phyloP scores from a whole-genome alignment of 2,113 vertebrate species.

The Sylvietta virens region DNA sequence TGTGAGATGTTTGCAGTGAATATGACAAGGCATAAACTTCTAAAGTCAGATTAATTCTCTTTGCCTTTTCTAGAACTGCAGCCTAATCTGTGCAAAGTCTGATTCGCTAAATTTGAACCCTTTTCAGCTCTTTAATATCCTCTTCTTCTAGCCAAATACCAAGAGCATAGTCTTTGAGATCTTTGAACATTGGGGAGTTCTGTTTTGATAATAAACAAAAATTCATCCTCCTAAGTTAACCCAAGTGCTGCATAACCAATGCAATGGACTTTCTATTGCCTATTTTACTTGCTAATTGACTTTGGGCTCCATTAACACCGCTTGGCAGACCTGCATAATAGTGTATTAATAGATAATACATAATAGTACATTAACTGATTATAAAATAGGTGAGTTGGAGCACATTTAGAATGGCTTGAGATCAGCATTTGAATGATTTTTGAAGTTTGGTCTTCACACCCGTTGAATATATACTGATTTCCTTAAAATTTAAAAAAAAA shows the following conservation, averaged over 20 bases:
- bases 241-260: neutral
- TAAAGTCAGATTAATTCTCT: neutral
- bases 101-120: neutral
- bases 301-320: neutral
- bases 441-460: neutral
- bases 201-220: neutral
- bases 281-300: neutral
- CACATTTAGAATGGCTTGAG: neutral
- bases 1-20: neutral
- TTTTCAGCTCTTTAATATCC: neutral
- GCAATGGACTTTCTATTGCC: neutral
- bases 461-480: neutral
- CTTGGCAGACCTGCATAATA: neutral
- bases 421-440: neutral
- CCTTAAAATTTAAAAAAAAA: neutral
- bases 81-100: neutral
- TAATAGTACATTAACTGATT: neutral
- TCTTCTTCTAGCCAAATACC: neutral
- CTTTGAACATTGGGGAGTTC: neutral
- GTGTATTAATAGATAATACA: neutral
- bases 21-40: neutral
- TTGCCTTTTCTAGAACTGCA: neutral
- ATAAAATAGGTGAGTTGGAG: neutral
- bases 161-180: neutral
- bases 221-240: neutral